These are phyloP conservation scores for Argynnis bischoffii DNA, from an alignment of 2,888 invertebrate genomes.

Conservation along the genomic window DNA sequence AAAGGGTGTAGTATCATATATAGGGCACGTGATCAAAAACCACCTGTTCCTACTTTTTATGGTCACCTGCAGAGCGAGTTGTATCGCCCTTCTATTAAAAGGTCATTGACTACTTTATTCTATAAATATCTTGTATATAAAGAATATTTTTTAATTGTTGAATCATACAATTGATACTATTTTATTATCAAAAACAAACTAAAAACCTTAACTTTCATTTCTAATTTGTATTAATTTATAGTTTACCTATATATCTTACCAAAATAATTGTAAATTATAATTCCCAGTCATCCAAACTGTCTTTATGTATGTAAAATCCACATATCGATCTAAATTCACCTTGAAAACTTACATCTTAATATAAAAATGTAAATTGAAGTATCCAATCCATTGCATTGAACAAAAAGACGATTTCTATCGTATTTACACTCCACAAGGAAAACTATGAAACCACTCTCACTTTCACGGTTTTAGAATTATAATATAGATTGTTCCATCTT, in stretches of 20 bases:
- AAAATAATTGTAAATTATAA: too few species aligned
- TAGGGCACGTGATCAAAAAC: background rate
- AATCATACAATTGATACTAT: background rate
- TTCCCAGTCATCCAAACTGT: too few species aligned
- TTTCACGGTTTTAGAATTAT: background rate
- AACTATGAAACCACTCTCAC: conserved; percentile 6
- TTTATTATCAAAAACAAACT: too few species aligned
- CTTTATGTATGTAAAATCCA: too few species aligned
- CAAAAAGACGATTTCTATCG: background rate
- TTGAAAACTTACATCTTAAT: conserved; percentile 30
- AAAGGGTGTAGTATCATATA: conserved; percentile 3
- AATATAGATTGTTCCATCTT: conserved; percentile 1
- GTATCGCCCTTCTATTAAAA: conserved; percentile 27
- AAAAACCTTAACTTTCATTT: background rate
- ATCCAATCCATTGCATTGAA: conserved; percentile 16
- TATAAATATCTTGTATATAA: background rate
- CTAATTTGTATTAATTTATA: too few species aligned
- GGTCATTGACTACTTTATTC: conserved; percentile 27
- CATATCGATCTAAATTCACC: background rate
- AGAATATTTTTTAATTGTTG: background rate
- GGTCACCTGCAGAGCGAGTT: conserved; percentile 26
- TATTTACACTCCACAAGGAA: conserved; percentile 1
- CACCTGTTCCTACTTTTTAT: conserved; percentile 27
- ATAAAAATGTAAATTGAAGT: conserved; percentile 6
- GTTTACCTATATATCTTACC: too few species aligned